These are phyloP conservation scores for Morinoia aosen DNA, from an alignment of 2,888 invertebrate genomes.

Conservation along the genomic window DNA sequence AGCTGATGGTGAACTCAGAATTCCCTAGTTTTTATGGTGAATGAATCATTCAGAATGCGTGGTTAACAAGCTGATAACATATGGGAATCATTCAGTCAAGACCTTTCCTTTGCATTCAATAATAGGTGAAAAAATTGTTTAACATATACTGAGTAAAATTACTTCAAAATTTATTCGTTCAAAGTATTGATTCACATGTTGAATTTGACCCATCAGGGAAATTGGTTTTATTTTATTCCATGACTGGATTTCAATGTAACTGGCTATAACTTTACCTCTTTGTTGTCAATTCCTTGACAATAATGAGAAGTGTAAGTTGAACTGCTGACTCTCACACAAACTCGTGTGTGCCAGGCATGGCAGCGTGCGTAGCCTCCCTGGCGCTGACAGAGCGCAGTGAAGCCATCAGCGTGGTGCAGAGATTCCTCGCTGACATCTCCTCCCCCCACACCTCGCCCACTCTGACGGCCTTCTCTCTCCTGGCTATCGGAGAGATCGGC, in stretches of 20 bases:
- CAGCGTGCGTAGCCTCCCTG: slow-evolving; percentile 95
- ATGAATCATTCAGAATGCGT: too few species aligned
- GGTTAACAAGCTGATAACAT: too few species aligned
- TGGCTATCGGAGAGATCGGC: slow-evolving; percentile 98
- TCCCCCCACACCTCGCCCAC: slow-evolving; percentile 76
- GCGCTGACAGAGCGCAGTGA: slow-evolving; percentile 84
- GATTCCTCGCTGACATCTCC: slow-evolving; percentile 82
- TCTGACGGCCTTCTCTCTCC: slow-evolving; percentile 90
- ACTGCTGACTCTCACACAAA: background rate
- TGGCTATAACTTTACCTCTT: background rate
- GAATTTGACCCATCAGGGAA: too few species aligned
- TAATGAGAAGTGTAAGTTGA: background rate
- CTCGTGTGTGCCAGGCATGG: slow-evolving; percentile 76
- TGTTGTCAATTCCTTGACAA: background rate
- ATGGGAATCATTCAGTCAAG: too few species aligned
- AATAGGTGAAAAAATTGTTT: too few species aligned
- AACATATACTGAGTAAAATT: background rate
- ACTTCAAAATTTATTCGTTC: background rate
- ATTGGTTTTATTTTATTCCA: background rate
- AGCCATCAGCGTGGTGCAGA: slow-evolving; percentile 78
- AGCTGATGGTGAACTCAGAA: too few species aligned
- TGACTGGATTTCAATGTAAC: too few species aligned
- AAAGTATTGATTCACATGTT: too few species aligned
- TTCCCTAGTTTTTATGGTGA: too few species aligned
- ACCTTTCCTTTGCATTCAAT: too few species aligned